phyloP scores from a whole-genome alignment of 1,140 invertebrate species.

The Rhopalosiphum padi region DNA sequence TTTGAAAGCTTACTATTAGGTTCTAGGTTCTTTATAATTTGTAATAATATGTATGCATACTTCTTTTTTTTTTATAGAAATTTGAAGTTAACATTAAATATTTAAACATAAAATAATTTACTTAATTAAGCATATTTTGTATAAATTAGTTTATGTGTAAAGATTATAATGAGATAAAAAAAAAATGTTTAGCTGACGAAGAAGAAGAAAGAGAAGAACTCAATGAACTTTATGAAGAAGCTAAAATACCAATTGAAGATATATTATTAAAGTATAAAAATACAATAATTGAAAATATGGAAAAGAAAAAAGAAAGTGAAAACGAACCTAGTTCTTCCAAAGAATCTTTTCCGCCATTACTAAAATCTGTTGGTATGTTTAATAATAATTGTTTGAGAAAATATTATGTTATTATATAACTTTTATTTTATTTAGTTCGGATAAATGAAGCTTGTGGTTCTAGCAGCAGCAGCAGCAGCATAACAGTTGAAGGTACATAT shows the following conservation, averaged over 20 bases:
- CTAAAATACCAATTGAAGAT: conserved; percentile 81
- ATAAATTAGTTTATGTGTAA: not conserved
- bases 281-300: conserved; percentile 1
- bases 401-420: not conserved
- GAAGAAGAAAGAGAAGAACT: conserved; percentile 74
- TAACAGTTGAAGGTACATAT: not conserved
- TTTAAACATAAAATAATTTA: not conserved
- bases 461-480: not conserved
- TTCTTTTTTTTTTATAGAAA: too few species aligned
- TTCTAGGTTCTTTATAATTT: too few species aligned
- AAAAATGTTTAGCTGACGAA: conserved; percentile 61
- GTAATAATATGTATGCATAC: too few species aligned
- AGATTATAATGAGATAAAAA: not conserved
- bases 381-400: not conserved
- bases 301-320: not conserved
- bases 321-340: conserved; percentile 58
- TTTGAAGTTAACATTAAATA: too few species aligned
- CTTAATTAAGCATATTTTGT: not conserved
- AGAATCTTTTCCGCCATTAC: conserved; percentile 58
- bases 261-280: conserved; percentile 72
- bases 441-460: not conserved
- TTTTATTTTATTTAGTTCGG: not conserved
- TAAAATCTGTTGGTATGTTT: not conserved
- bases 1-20: too few species aligned
- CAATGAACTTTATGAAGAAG: conserved; percentile 79